Percentiles rank a stretch among this genome's conserved stretches.
These are phyloP conservation scores for Heliothis virescens DNA, from an alignment of 1,140 invertebrate genomes.

Conservation along the genomic window DNA sequence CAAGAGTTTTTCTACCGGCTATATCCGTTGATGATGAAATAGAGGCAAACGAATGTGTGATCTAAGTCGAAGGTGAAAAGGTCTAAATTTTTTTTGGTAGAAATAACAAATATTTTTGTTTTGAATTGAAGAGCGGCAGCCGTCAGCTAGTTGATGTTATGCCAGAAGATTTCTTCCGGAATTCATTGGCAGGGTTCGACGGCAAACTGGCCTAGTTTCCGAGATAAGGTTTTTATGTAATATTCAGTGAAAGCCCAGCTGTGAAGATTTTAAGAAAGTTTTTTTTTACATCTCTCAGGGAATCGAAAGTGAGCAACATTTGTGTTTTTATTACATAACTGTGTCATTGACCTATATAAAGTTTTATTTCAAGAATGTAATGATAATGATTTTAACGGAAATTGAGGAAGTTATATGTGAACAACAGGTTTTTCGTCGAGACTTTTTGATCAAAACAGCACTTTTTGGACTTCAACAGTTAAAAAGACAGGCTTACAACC, in stretches of 20 bases:
- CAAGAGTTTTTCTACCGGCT: conserved; percentile 13
- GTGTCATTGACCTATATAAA: neutral
- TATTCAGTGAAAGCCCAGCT: neutral
- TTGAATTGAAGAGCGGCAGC: conserved; percentile 28
- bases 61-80: neutral
- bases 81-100: conserved; percentile 6
- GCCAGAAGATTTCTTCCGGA: conserved; percentile 53
- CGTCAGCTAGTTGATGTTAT: conserved; percentile 47
- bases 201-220: conserved; percentile 32
- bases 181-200: conserved; percentile 45
- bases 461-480: no score
- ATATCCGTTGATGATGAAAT: conserved; percentile 26
- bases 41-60: neutral
- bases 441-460: no score
- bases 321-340: conserved; percentile 2
- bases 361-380: conserved; percentile 1
- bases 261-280: neutral
- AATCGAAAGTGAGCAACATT: neutral
- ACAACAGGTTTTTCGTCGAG: no score
- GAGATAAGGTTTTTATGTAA: conserved; percentile 28
- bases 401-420: no score
- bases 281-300: neutral
- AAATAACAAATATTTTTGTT: conserved; percentile 46
- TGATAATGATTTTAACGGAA: neutral
- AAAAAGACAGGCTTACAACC: no score